Base-by-base conservation (phyloP, 2,113 vertebrate genomes). In the Burhinus bistriatus region DNA sequence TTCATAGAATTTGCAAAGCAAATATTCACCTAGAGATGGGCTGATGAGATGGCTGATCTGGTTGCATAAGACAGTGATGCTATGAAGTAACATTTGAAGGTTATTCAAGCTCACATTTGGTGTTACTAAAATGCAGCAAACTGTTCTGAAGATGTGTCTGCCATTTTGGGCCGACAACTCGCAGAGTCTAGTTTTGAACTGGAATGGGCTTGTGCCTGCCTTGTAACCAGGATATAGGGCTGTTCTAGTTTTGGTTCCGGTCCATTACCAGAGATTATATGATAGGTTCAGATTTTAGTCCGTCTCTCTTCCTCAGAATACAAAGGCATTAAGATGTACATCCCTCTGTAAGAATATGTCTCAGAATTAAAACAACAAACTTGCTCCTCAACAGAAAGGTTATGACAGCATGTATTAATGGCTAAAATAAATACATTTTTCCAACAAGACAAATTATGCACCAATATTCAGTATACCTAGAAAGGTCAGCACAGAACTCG, bases 401-500 rank as follows among this genome's bases (percentile, higher is more conserved):
- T 89, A 77, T 87, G 88, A 87, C 83, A 78, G 79, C 22, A 51
- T 86, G 72, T 91, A 78, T 97, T 91, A 94, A 95, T 83, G 80
- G 66, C 72, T 85, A 86, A 93, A 96, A 83, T 86, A 95, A 96
- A 83, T 91, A 91, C 62, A 44, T 81, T 93, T 95, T 91, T 55
- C 61, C 94, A 97, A 92, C 79, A 91, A 87, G 94, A 94, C 87
- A 0, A 92, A 97, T 94, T 83, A 62, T 80, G 66, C 87, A 94
- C 85, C 73, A 81, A 42, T 80, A 89, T 94, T 92, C 92, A 30
- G 68, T 70, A 65, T 70, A 96, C 81, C 95, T 93, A 93, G 96
- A 98, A 98, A 98, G 98, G 98, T 98, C 98, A 98, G 97, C 81
- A 78, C 90, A 91, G 92, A 97, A 97, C 98, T 97, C 95, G 54